A percentile compares a stretch with the other conserved stretches of the same genome.
These are phyloP conservation scores for Protophormia terraenovae DNA, from an alignment of 2,888 invertebrate species.

Conservation along the genomic window DNA sequence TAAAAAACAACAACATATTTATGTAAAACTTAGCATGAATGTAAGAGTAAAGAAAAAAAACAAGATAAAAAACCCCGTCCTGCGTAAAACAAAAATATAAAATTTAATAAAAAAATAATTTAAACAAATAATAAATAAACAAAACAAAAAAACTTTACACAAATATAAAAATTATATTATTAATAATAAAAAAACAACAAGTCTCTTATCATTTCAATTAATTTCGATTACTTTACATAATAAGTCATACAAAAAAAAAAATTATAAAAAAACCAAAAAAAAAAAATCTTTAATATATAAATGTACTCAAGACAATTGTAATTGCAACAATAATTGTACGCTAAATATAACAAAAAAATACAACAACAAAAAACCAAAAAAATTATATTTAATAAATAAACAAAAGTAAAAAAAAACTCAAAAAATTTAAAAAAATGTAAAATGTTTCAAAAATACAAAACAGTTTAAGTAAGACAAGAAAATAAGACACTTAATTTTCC, in stretches of 20 bases:
- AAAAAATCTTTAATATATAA: constrained; percentile 72
- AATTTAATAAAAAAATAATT: constrained; percentile 74
- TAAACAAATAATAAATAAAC: constrained; percentile 73
- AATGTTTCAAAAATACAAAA: constrained; percentile 75
- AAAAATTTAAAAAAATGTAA: constrained; percentile 71
- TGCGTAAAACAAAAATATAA: constrained; percentile 75
- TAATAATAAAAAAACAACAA: constrained; percentile 35
- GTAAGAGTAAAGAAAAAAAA: constrained; percentile 67
- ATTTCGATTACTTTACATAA: constrained; percentile 66
- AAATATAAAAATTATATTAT: constrained; percentile 62
- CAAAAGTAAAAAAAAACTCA: constrained; percentile 52
- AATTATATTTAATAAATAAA: constrained; percentile 60
- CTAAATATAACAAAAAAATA: constrained; percentile 71
- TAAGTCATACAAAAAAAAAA: constrained; percentile 55
- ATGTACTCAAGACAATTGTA: constrained; percentile 81
- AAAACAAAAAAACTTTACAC: constrained; percentile 65
- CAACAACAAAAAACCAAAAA: constrained; percentile 47
- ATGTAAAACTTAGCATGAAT: constrained; percentile 75
- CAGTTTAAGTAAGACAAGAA: constrained; percentile 26
- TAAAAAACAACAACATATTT: constrained; percentile 74
- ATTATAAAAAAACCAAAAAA: constrained; percentile 60
- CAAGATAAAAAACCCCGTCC: constrained; percentile 77
- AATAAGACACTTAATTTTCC: constrained; percentile 44
- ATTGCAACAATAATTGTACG: constrained; percentile 81
- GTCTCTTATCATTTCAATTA: constrained; percentile 64